Evolutionary conservation across 2,113 vertebrate genomes (phyloP), one percentile per base, ranked within the genome.

Genomic region (Tragulus kanchil): DNA sequence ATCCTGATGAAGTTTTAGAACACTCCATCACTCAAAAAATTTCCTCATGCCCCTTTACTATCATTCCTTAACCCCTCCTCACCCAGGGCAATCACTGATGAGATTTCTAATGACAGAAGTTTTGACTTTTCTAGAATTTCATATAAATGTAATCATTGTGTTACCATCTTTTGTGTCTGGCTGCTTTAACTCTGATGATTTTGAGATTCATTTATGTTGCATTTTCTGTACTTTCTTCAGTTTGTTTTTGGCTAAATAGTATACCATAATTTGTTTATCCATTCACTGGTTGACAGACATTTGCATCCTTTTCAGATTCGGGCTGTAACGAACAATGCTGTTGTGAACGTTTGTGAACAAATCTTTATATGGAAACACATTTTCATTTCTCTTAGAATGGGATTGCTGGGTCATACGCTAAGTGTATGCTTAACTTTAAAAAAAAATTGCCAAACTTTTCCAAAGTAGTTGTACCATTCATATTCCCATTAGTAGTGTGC

Each of bases 331-430:
- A 95, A 85, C 48, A 89, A 23, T 85, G 69, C n/a, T 85, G 16
- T 45, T 75, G 11, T 88, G 64, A 88, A 92, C 78, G 73, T 86
- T 93, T 93, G 73, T 73, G 28, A 71, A 8, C 21, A 85, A 25
- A 58, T 93, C 14, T 94, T 87, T 92, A 90, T 75, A 85, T 36
- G 36, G 94, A 93, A 61, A 65, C 85, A 26, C 58, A 19, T 78
- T 86, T 86, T 95, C n/a, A 45, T 93, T 96, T 97, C 36, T 87
- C 59, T 65, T 85, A 48, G n/a, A 85, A 16, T 85, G 64, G 17
- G 12, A 25, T 92, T 95, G 54, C 16, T 56, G 67, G 28, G 10
- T 92, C 48, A 83, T 78, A 45, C 90, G 36, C 36, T 71, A 56
- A 87, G 45, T 85, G 17, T 93, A 19, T 75, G 48, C 78, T 89